These are phyloP conservation scores for Globia sparganii DNA, from an alignment of 2,888 invertebrate genomes.

Conservation along the genomic window DNA sequence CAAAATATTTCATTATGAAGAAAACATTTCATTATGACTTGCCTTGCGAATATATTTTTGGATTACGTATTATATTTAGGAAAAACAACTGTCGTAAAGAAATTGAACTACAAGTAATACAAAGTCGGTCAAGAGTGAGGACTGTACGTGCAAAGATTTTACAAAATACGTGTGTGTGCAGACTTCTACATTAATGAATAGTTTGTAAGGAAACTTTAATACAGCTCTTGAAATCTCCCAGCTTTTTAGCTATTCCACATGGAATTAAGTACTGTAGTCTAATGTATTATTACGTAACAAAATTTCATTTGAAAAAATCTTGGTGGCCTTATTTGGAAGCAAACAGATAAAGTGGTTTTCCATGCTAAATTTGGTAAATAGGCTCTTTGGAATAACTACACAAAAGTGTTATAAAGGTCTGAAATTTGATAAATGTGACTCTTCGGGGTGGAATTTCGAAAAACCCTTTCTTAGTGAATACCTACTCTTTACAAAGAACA, in stretches of 20 bases:
- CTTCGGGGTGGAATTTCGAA: no score
- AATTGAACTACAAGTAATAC: conserved; percentile 22
- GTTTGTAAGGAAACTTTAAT: conserved; percentile 26
- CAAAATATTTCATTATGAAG: conserved; percentile 15
- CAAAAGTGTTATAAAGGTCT: background rate
- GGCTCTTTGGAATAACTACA: background rate
- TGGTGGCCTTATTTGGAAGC: background rate
- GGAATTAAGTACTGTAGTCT: background rate
- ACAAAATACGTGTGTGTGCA: conserved; percentile 9
- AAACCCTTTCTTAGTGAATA: no score
- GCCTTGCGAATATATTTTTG: background rate
- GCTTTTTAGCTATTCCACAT: conserved; percentile 1
- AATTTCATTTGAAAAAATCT: background rate
- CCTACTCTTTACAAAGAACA: no score
- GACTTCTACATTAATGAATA: conserved; percentile 30
- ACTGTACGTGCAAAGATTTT: conserved; percentile 49
- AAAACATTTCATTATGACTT: background rate
- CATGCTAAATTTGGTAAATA: background rate
- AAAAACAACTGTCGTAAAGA: background rate
- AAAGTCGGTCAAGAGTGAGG: conserved; percentile 39
- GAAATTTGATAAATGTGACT: background rate
- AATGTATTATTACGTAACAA: background rate
- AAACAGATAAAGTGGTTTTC: background rate
- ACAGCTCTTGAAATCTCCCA: background rate
- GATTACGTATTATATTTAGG: background rate